Evolutionary conservation across 2,888 invertebrate genomes (phyloP), one percentile per base, ranked within the genome.

Genomic region (Diaprepes abbreviatus): DNA sequence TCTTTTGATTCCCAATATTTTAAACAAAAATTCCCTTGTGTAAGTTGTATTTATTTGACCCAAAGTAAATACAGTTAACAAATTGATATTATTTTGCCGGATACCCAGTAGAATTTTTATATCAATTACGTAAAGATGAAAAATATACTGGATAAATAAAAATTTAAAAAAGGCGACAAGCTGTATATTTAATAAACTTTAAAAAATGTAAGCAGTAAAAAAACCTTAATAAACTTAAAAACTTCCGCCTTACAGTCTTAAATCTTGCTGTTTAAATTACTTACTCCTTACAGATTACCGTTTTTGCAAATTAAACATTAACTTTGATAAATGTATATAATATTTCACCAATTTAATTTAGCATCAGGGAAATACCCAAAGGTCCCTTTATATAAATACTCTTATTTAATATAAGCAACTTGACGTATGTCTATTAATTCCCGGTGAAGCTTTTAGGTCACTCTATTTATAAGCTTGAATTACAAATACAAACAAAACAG

Each of bases 401-500:
- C 48, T 16, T 50, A 50, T 28, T 24, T 21, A 50, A 50, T 50
- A 50, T 50, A 50, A 50, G 28, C 28, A 28, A 28, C 50, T 52
- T 62, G 62, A 62, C 62, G 50, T 33, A 24, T 31, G 45, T 35
- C 50, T 62, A 62, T 62, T 62, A 62, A 50, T 62, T 62, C 38
- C n/a, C 21, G 9, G 35, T 14, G 35, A 31, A 50, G 50, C 62
- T 62, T 62, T 35, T 36, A 33, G 62, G 50, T 36, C 50, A 62
- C 48, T 35, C 50, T 50, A 45, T 62, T 62, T 62, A 50, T 62
- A 28, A 21, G 38, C 21, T 14, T 10, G 38, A 68, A 68, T 68
- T 63, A 63, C 68, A 63, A 63, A 57, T 57, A 68, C 63, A 68
- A 63, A 68, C 57, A 68, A 68, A 68, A 68, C 63, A 50, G 40